Percentiles rank a stretch among this genome's conserved stretches.
These are phyloP conservation scores for Loxodonta africana DNA, from an alignment of 2,113 vertebrate species.

Conservation along the genomic window DNA sequence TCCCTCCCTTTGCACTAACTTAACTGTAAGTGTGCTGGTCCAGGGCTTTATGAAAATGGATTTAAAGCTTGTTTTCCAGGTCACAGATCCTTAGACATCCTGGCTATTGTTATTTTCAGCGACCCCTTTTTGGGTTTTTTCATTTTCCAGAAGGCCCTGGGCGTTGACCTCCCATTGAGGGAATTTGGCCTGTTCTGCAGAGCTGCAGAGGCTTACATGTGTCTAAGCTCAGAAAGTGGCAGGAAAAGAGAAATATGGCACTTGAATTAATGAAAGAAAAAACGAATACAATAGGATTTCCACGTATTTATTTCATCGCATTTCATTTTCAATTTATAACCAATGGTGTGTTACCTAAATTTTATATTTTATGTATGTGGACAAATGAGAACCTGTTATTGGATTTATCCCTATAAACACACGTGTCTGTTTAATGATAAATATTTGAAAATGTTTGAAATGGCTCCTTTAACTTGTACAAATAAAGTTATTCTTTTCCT, in stretches of 20 bases:
- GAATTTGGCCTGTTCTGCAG: too few species aligned
- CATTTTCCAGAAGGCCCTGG: neutral
- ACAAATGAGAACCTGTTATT: slow-evolving; percentile 4
- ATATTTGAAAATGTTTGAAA: slow-evolving; percentile 37
- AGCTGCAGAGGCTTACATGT: neutral
- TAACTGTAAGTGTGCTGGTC: neutral
- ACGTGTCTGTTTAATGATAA: slow-evolving; percentile 26
- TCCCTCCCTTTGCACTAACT: neutral
- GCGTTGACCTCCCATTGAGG: neutral
- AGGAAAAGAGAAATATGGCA: neutral
- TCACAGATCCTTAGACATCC: neutral
- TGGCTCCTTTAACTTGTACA: slow-evolving; percentile 46
- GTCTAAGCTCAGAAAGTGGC: neutral
- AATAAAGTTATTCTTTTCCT: slow-evolving; percentile 17
- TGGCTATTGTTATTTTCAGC: neutral
- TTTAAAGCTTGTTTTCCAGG: neutral
- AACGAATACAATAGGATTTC: neutral
- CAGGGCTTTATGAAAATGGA: neutral
- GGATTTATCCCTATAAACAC: slow-evolving; percentile 1
- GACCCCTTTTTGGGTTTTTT: too few species aligned
- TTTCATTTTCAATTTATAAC: slow-evolving; percentile 11
- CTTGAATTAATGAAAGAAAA: slow-evolving; percentile 3
- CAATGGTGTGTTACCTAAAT: neutral
- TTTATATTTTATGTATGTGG: neutral
- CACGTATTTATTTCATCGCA: slow-evolving; percentile 70